phyloP scores from a whole-genome alignment of 2,113 vertebrate genomes.

The Tachysurus vachellii region DNA sequence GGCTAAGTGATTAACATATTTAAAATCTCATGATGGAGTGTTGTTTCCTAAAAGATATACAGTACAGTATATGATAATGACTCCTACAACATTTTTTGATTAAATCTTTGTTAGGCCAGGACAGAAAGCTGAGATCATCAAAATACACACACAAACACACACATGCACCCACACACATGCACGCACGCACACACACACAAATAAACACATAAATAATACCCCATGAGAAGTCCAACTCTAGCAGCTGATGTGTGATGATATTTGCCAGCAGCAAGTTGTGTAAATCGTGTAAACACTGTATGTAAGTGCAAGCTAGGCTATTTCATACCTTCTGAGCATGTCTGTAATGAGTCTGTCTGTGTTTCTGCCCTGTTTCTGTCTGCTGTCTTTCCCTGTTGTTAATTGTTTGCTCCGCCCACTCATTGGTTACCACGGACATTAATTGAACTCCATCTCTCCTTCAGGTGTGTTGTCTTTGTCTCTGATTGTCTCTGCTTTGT shows the following conservation, averaged over 20 bases:
- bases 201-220: conserved; percentile 5
- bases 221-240: neutral
- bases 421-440: too few species aligned
- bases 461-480: too few species aligned
- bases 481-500: too few species aligned
- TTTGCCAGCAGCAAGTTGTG: neutral
- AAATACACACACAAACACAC: neutral
- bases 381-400: too few species aligned
- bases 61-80: conserved; percentile 1
- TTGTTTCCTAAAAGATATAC: conserved; percentile 42
- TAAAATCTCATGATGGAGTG: conserved; percentile 45
- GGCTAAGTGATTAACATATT: conserved; percentile 45
- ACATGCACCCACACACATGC: conserved; percentile 7
- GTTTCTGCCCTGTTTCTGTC: too few species aligned
- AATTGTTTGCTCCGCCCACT: too few species aligned
- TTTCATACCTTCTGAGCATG: too few species aligned
- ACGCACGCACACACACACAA: neutral
- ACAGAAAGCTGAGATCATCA: neutral
- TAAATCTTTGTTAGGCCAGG: conserved; percentile 21
- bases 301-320: neutral
- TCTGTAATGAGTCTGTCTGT: too few species aligned
- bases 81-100: conserved; percentile 39
- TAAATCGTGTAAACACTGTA: conserved; percentile 22
- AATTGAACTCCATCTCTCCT: too few species aligned
- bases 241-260: conserved; percentile 14